Percentiles rank a stretch among this genome's conserved stretches.
Evolutionary conservation across 2,113 vertebrate genomes (phyloP).

Genomic region (Corythoichthys intestinalis): DNA sequence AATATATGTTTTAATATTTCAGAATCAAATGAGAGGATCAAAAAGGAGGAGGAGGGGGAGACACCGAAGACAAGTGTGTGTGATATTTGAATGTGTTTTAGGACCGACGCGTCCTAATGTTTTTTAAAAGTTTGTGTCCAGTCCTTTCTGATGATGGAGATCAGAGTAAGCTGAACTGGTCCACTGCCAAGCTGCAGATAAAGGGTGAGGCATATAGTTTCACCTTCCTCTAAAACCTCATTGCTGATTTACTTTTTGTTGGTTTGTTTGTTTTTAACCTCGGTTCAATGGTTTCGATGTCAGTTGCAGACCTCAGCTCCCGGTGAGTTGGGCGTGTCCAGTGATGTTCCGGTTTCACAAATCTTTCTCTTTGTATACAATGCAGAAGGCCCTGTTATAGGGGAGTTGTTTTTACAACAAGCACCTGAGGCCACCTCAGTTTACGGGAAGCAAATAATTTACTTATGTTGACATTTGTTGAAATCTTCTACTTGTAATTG

Average conservation of each 20-base stretch:
- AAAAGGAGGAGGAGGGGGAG: conserved; percentile 68
- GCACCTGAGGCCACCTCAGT: conserved; percentile 63
- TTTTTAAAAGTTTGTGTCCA: conserved; percentile 75
- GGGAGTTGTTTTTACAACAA: conserved; percentile 49
- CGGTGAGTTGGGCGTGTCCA: conserved; percentile 58
- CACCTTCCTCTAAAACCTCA: conserved; percentile 71
- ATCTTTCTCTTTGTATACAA: conserved; percentile 56
- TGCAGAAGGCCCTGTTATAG: conserved; percentile 54
- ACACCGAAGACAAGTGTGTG: conserved; percentile 71
- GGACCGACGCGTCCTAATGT: conserved; percentile 72
- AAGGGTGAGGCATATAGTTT: conserved; percentile 60
- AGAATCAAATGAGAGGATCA: conserved; percentile 69
- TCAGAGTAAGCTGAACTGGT: conserved; percentile 74
- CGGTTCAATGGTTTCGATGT: conserved; percentile 47
- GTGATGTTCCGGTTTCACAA: conserved; percentile 58
- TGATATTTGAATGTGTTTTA: conserved; percentile 75
- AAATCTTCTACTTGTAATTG: conserved; percentile 66
- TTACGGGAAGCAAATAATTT: conserved; percentile 48
- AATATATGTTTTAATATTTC: conserved; percentile 73
- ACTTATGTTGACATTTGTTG: conserved; percentile 48
- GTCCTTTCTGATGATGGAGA: conserved; percentile 68
- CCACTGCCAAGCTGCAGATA: conserved; percentile 74
- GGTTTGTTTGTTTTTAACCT: conserved; percentile 31
- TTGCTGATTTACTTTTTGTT: conserved; percentile 53
- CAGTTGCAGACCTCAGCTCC: conserved; percentile 61